Percentiles rank a stretch among this genome's conserved stretches.
Conservation (phyloP, 1,140 invertebrate species). For the Nomia melanderi region DNA sequence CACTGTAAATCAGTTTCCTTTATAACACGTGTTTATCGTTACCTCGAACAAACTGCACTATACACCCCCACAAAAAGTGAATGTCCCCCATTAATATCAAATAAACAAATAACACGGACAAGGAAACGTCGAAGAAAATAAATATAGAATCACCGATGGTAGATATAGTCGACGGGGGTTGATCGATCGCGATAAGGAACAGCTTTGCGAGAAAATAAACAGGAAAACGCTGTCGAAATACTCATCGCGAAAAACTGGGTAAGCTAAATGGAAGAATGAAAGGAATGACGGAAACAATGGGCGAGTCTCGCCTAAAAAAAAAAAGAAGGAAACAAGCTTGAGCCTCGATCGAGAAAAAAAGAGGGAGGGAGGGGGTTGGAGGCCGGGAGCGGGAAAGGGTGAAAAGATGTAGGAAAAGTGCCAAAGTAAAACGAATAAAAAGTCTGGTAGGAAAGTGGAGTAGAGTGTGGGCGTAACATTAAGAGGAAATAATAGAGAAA, state of each 20-base stretch:
- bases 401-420: background rate
- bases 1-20: no score
- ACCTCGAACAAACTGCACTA: background rate
- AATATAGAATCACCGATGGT: background rate
- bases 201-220: background rate
- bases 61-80: background rate
- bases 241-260: background rate
- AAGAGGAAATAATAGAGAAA: background rate
- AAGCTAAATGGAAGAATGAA: background rate
- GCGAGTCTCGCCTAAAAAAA: background rate
- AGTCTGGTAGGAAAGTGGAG: background rate
- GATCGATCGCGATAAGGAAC: background rate
- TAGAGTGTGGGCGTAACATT: background rate
- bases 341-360: conserved; percentile 8
- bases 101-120: background rate
- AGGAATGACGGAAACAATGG: conserved; percentile 2
- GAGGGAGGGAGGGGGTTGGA: background rate
- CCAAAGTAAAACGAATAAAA: background rate
- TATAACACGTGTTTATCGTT: no score
- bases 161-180: background rate
- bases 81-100: no score
- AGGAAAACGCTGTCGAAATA: background rate
- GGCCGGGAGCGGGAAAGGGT: background rate
- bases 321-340: conserved; percentile 7
- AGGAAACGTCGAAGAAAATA: background rate